phyloP scores from a whole-genome alignment of 2,113 vertebrate species.

The Ceyx margarethae region DNA sequence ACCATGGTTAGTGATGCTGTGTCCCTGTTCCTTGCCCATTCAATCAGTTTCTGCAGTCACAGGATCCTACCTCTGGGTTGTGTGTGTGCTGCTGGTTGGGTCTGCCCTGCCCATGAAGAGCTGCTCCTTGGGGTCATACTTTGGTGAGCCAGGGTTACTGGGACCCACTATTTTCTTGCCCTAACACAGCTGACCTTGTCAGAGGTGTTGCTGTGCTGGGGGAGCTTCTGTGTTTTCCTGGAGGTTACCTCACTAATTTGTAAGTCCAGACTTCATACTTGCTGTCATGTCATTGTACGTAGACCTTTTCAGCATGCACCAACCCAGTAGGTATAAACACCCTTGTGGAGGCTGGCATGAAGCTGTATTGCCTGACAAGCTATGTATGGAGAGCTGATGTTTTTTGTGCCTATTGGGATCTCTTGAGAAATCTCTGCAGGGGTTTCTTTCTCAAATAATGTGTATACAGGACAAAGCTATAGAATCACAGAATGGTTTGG shows the following conservation, averaged over 20 bases:
- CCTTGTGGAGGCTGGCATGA: not conserved
- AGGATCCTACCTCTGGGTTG: no score
- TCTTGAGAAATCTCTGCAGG: not conserved
- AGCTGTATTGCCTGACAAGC: not conserved
- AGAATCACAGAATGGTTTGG: not conserved
- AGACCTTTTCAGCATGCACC: rapidly evolving
- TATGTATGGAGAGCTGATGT: not conserved
- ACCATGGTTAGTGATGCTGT: rapidly evolving
- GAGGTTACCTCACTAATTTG: not conserved
- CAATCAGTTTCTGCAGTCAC: not conserved
- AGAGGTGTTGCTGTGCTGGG: not conserved
- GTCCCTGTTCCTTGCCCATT: not conserved
- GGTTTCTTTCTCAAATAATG: not conserved
- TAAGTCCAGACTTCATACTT: no score
- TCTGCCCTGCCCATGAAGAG: not conserved
- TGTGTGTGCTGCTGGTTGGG: not conserved
- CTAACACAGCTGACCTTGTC: no score
- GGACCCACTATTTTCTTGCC: rapidly evolving
- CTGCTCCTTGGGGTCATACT: not conserved
- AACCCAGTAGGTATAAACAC: rapidly evolving
- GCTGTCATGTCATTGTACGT: not conserved
- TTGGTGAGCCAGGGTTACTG: rapidly evolving
- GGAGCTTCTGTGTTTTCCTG: not conserved
- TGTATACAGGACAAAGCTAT: not conserved
- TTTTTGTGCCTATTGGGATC: not conserved